Base-by-base conservation (phyloP, 1,140 invertebrate species). In the Wiebesia pumilae region DNA sequence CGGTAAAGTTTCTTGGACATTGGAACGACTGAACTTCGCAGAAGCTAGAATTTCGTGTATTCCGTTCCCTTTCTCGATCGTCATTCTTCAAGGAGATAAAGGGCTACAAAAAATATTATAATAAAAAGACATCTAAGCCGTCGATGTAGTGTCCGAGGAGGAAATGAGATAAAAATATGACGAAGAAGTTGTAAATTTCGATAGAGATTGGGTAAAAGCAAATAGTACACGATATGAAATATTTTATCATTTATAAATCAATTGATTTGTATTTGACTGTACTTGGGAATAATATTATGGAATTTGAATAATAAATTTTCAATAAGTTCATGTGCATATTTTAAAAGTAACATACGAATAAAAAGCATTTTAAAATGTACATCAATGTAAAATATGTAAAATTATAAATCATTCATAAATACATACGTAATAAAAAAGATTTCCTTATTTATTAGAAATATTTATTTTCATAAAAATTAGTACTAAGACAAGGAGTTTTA, bases 1-100 rank as follows among this genome's bases (percentile, higher is more conserved):
- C 81, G 69, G 80, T 73, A 77, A 91, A 90, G 88, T 91, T 91
- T 88, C 88, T 88, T 83, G 81, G 88, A 80, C 73, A 86, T 85
- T 77, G 67, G 78, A 89, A 90, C 87, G 89, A 89, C 83, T 84
- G 81, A 91, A 91, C 86, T 91, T 91, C 87, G 84, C 83, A 88
- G 88, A 89, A 83, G 83, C 87, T 84, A 88, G 73, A 88, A 89
- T 89, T 88, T 87, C 78, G 84, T 58, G 82, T 85, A 62, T 87
- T 84, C 87, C 30, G 83, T 87, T 88, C 84, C 83, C 88, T 81
- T 83, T 83, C 82, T 58, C 54, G 62, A 84, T 88, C 88, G 84
- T 89, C 88, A 89, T 90, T 88, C 79, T 65, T 71, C 69, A 51
- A 89, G 85, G 79, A 88, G 85, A 89, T 86, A 89, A 89, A 87